Evolutionary conservation across 1,140 invertebrate genomes (phyloP).

Genomic region (Aphelinus certus): DNA sequence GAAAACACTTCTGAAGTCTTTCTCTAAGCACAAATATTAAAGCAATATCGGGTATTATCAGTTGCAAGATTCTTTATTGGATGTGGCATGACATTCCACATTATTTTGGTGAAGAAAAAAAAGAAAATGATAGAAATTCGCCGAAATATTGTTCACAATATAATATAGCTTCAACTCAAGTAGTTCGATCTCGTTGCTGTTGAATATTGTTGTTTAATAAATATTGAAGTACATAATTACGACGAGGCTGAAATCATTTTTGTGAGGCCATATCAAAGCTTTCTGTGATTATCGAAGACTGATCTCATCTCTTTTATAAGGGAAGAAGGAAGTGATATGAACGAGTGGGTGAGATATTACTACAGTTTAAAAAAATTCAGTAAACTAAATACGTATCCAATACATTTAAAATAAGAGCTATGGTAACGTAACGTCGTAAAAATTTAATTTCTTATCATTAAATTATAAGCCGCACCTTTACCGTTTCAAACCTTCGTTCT

Average conservation of each 20-base stretch:
- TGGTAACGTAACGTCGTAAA: too few species aligned
- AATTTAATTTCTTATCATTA: too few species aligned
- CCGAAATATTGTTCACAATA: neutral
- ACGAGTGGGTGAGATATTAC: neutral
- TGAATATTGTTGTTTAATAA: constrained; percentile 24
- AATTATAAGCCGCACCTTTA: too few species aligned
- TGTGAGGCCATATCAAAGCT: constrained; percentile 62
- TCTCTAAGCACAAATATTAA: neutral
- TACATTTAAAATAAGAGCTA: too few species aligned
- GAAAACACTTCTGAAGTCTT: neutral
- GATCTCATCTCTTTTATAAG: constrained; percentile 53
- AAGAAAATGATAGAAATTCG: neutral
- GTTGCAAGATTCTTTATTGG: constrained; percentile 12
- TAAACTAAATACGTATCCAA: too few species aligned
- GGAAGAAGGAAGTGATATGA: neutral
- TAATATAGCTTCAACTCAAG: constrained; percentile 3
- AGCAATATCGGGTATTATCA: constrained; percentile 23
- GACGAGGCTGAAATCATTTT: constrained; percentile 29
- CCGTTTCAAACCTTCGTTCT: too few species aligned
- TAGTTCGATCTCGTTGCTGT: constrained; percentile 13
- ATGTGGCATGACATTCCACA: neutral
- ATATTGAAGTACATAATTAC: constrained; percentile 8
- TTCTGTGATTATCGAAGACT: constrained; percentile 64
- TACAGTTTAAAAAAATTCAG: neutral
- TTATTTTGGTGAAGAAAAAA: too few species aligned